Percentiles rank a stretch among this genome's conserved stretches.
phyloP scores from a whole-genome alignment of 2,888 invertebrate species.

The Acanthoscelides obtectus region DNA sequence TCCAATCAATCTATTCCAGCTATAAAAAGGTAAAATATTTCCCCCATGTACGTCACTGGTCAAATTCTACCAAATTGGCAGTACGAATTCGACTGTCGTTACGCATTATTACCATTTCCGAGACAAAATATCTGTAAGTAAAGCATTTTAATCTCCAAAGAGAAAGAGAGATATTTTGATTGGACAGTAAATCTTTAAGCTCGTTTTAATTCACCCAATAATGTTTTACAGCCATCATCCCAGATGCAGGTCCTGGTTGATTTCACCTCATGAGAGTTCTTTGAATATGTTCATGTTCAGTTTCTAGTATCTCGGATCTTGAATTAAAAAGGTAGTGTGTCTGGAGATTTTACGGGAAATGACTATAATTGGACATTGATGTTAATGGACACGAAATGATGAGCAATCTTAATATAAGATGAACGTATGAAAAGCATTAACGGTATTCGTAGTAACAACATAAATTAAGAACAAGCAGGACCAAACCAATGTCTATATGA shows the following conservation, averaged over 20 bases:
- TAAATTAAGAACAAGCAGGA: too few species aligned
- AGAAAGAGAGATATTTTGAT: conserved; percentile 38
- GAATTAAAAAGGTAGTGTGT: background rate
- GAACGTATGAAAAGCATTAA: too few species aligned
- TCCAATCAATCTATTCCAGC: too few species aligned
- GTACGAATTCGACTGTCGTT: conserved; percentile 11
- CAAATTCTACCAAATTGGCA: conserved; percentile 5
- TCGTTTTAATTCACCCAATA: conserved; percentile 34
- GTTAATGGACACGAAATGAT: too few species aligned
- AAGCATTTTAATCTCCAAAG: conserved; percentile 32
- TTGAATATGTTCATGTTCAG: background rate
- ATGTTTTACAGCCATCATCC: conserved; percentile 33
- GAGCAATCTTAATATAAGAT: too few species aligned
- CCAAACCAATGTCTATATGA: too few species aligned
- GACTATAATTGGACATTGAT: too few species aligned
- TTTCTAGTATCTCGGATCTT: background rate
- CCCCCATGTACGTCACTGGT: background rate
- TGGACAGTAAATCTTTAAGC: conserved; percentile 36
- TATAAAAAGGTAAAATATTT: too few species aligned
- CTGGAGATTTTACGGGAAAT: background rate
- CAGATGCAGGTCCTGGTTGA: background rate
- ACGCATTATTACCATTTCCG: conserved; percentile 7
- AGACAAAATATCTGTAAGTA: conserved; percentile 21
- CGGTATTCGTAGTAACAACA: too few species aligned
- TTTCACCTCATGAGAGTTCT: too few species aligned